phyloP scores from a whole-genome alignment of 2,113 vertebrate species.

The Pelvicachromis taeniatus region DNA sequence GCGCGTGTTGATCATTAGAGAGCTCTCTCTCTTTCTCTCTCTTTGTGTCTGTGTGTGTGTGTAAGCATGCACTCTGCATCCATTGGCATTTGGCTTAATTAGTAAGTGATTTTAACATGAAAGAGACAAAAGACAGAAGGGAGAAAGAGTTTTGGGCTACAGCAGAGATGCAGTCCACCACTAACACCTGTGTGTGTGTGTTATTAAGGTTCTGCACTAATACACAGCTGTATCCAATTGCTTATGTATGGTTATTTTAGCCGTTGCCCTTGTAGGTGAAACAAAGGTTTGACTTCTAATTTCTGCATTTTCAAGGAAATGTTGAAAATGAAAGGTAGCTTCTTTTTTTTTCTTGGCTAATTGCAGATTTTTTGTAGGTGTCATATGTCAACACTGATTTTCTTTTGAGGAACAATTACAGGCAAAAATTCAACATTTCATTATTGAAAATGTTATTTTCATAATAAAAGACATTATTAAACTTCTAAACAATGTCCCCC shows the following conservation, averaged over 20 bases:
- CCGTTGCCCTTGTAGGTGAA: not conserved
- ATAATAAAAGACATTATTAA: not conserved
- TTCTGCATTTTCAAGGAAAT: not conserved
- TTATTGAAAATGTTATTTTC: not conserved
- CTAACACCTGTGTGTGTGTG: not conserved
- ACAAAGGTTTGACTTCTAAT: not conserved
- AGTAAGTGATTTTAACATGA: constrained; percentile 50
- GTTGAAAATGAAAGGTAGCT: not conserved
- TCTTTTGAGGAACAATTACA: not conserved
- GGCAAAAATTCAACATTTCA: not conserved
- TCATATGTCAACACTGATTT: not conserved
- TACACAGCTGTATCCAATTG: not conserved
- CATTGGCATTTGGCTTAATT: constrained; percentile 67
- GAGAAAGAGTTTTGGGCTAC: not conserved
- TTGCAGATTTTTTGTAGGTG: not conserved
- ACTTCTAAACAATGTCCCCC: not conserved
- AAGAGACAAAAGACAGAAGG: constrained; percentile 51
- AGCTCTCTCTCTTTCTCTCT: constrained; percentile 13
- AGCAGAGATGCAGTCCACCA: not conserved
- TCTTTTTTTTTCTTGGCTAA: not conserved
- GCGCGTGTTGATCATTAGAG: constrained; percentile 65
- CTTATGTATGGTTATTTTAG: not conserved
- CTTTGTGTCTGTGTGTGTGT: constrained; percentile 7
- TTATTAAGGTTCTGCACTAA: not conserved
- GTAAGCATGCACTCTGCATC: constrained; percentile 29